Evolutionary conservation across 2,888 invertebrate genomes (phyloP).

Genomic region (Horisme vitalbata): DNA sequence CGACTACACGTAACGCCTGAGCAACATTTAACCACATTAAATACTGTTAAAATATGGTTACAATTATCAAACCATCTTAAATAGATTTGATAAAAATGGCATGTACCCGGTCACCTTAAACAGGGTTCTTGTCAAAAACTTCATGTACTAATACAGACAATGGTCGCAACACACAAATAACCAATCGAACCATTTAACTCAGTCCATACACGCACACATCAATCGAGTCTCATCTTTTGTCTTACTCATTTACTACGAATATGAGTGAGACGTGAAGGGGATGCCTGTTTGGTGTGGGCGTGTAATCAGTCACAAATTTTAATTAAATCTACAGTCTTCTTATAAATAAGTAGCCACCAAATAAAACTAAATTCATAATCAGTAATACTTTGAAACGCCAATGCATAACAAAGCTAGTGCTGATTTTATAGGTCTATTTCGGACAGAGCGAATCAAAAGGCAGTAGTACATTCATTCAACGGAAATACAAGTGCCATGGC

Average conservation of each 20-base stretch:
- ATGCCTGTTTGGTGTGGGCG: conserved; percentile 15
- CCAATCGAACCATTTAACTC: conserved; percentile 5
- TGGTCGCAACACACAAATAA: conserved; percentile 7
- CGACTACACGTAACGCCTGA: not conserved
- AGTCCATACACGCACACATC: conserved; percentile 21
- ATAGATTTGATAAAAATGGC: conserved; percentile 4
- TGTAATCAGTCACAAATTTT: conserved; percentile 13
- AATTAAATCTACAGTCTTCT: conserved; percentile 29
- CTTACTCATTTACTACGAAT: conserved; percentile 17
- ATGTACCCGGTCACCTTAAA: no score
- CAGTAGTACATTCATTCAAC: no score
- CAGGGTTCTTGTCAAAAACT: conserved; percentile 5
- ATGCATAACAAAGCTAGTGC: conserved; percentile 19
- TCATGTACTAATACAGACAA: conserved; percentile 12
- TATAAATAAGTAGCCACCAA: conserved; percentile 22
- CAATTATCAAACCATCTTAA: not conserved
- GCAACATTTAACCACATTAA: not conserved
- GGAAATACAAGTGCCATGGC: no score
- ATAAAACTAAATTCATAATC: conserved; percentile 17
- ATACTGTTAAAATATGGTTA: not conserved
- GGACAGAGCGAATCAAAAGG: no score
- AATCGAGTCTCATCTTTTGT: conserved; percentile 6
- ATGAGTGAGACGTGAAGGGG: conserved; percentile 10
- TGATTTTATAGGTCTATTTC: conserved; percentile 14
- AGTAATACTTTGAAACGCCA: conserved; percentile 18